These are phyloP conservation scores for Patella pellucida DNA, from an alignment of 2,888 invertebrate genomes.

Conservation along the genomic window DNA sequence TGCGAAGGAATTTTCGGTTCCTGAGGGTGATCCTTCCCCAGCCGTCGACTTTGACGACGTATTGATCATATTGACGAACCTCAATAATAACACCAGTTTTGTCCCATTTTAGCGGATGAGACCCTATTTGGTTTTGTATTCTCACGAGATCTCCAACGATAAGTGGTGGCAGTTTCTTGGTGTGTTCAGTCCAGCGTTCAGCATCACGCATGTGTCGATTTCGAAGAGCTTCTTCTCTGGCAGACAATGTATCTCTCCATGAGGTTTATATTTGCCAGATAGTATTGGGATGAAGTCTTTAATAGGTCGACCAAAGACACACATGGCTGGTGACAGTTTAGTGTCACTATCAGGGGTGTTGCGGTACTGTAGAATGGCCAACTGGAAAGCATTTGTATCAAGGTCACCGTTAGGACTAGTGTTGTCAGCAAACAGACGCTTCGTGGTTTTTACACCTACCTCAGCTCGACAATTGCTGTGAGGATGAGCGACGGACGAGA, in stretches of 20 bases:
- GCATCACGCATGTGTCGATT: constrained; percentile 38
- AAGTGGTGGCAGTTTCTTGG: constrained; percentile 37
- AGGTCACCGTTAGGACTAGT: constrained; percentile 38
- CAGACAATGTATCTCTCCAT: constrained; percentile 35
- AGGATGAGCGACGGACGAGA: constrained; percentile 48
- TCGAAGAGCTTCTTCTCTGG: constrained; percentile 40
- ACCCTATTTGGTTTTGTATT: constrained; percentile 44
- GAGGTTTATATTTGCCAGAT: constrained; percentile 37
- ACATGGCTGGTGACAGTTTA: constrained; percentile 44
- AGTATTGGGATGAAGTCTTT: constrained; percentile 43
- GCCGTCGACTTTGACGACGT: constrained; percentile 26
- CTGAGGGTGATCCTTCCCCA: constrained; percentile 23
- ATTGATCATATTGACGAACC: constrained; percentile 35
- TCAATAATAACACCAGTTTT: constrained; percentile 43
- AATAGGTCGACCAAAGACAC: constrained; percentile 42
- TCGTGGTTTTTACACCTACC: constrained; percentile 47
- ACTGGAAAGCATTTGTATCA: constrained; percentile 42
- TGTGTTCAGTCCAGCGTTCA: constrained; percentile 39
- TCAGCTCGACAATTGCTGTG: constrained; percentile 50
- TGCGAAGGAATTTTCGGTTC: constrained; percentile 33
- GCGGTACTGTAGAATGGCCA: constrained; percentile 42
- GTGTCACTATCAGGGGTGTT: constrained; percentile 47
- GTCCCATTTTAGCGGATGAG: constrained; percentile 46
- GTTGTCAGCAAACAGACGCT: constrained; percentile 45
- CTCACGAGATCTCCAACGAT: constrained; percentile 38